phyloP scores from a whole-genome alignment of 2,113 vertebrate genomes.

The Nesoenas mayeri region DNA sequence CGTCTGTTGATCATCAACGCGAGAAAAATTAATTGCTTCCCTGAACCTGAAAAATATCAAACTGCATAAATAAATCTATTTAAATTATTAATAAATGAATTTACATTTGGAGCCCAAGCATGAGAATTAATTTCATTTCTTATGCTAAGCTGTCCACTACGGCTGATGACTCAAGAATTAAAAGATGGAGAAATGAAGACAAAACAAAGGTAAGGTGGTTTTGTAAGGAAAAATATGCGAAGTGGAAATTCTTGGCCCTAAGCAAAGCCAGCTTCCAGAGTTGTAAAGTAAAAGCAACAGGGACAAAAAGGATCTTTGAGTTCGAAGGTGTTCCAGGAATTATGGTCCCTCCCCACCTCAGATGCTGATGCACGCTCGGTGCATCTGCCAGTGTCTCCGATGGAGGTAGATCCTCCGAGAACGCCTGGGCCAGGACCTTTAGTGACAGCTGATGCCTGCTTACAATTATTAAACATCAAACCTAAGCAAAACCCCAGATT shows the following conservation, averaged over 20 bases:
- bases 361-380: rapidly evolving
- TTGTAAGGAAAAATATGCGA: neutral
- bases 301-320: neutral
- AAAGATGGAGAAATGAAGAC: neutral
- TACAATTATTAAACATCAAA: neutral
- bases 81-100: conserved; percentile 79
- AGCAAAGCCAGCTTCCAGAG: neutral
- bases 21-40: conserved; percentile 74
- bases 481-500: rapidly evolving
- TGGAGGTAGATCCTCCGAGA: rapidly evolving
- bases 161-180: conserved; percentile 9
- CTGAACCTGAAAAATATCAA: conserved; percentile 77
- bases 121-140: conserved; percentile 76
- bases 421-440: rapidly evolving
- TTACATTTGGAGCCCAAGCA: conserved; percentile 71
- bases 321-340: neutral
- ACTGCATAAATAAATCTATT: conserved; percentile 77
- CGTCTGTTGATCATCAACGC: conserved; percentile 49
- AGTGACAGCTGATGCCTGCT: rapidly evolving
- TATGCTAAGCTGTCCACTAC: conserved; percentile 62
- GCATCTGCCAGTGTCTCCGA: rapidly evolving
- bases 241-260: neutral
- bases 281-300: neutral
- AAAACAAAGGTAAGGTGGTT: neutral
- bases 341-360: rapidly evolving